These are phyloP conservation scores for Chondrilla cf. caribensis DNA, from an alignment of 37 sponge, comb jelly and placozoan species.

Conservation along the genomic window DNA sequence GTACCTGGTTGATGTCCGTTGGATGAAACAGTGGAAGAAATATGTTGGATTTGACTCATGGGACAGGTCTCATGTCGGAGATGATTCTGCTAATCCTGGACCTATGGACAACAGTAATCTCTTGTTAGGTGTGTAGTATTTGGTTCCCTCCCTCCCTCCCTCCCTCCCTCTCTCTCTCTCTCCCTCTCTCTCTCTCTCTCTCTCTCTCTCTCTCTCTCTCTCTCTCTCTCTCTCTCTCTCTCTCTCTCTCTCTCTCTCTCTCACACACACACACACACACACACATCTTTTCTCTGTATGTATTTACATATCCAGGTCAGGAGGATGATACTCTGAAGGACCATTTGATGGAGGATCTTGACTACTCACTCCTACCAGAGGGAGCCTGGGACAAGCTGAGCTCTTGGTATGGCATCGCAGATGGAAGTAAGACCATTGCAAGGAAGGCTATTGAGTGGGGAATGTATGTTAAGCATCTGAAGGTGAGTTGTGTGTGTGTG, in stretches of 20 bases:
- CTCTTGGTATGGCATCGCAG: slow-evolving; percentile 59
- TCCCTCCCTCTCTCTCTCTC: neutral
- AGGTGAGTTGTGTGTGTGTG: slow-evolving; percentile 40
- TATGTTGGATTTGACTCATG: slow-evolving; percentile 88
- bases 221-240: slow-evolving; percentile 23
- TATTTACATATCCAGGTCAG: neutral
- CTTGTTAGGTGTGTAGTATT: neutral
- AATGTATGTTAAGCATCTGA: slow-evolving; percentile 75
- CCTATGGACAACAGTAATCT: slow-evolving; percentile 89
- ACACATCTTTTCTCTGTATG: neutral
- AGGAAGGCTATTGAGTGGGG: slow-evolving; percentile 46
- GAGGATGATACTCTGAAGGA: slow-evolving; percentile 41
- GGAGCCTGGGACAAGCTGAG: slow-evolving; percentile 65
- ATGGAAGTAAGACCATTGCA: slow-evolving; percentile 33
- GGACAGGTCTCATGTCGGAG: slow-evolving; percentile 64
- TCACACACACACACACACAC: slow-evolving; percentile 2
- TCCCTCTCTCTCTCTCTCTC: neutral
- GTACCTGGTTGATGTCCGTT: slow-evolving; percentile 76
- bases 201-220: slow-evolving; percentile 26
- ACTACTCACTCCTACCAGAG: slow-evolving; percentile 67
- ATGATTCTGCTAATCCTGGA: slow-evolving; percentile 75
- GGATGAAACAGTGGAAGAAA: slow-evolving; percentile 96
- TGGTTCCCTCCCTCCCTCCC: neutral
- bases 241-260: slow-evolving; percentile 30
- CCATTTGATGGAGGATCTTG: slow-evolving; percentile 80